These are phyloP conservation scores for Myoxocephalus aenaeus DNA, from an alignment of 2,797 vertebrate genomes.

Conservation along the genomic window DNA sequence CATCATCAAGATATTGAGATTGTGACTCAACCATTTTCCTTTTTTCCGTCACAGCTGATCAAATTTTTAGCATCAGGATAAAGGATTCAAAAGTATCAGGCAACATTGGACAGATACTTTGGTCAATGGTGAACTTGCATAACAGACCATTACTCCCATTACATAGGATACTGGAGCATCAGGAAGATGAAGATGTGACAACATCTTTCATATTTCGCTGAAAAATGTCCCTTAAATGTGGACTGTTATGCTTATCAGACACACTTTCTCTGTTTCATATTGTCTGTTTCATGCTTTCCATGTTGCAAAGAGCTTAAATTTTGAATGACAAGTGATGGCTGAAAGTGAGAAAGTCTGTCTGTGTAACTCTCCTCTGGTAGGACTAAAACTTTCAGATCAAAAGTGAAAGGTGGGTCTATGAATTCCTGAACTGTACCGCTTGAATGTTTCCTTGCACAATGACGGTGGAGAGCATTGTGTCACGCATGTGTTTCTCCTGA, in stretches of 20 bases:
- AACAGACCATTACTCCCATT: too few relatives aligned
- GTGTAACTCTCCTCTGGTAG: slow-evolving; percentile 43
- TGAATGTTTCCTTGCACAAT: slow-evolving; percentile 14
- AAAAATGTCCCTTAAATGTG: slow-evolving; percentile 24
- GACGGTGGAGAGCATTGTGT: slow-evolving; percentile 26
- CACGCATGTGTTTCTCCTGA: slow-evolving; percentile 59
- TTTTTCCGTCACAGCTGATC: slow-evolving; percentile 31
- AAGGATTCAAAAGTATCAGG: slow-evolving; percentile 4
- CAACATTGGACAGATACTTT: neutral
- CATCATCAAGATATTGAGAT: neutral
- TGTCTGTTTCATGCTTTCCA: slow-evolving; percentile 76
- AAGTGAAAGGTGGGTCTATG: slow-evolving; percentile 61
- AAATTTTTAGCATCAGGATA: slow-evolving; percentile 45
- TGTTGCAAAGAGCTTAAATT: slow-evolving; percentile 77
- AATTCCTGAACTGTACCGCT: slow-evolving; percentile 10
- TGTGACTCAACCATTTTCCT: slow-evolving; percentile 16
- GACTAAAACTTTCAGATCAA: slow-evolving; percentile 45
- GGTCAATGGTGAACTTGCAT: neutral
- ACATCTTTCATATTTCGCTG: too few relatives aligned
- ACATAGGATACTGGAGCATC: too few relatives aligned
- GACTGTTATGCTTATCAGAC: slow-evolving; percentile 19
- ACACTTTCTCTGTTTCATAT: slow-evolving; percentile 50
- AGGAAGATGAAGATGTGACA: slow-evolving; percentile 2
- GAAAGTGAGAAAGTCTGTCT: slow-evolving; percentile 53
- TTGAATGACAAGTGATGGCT: slow-evolving; percentile 56